Evolutionary conservation across 2,888 invertebrate species (phyloP).

Genomic region (Monopis laevigella): DNA sequence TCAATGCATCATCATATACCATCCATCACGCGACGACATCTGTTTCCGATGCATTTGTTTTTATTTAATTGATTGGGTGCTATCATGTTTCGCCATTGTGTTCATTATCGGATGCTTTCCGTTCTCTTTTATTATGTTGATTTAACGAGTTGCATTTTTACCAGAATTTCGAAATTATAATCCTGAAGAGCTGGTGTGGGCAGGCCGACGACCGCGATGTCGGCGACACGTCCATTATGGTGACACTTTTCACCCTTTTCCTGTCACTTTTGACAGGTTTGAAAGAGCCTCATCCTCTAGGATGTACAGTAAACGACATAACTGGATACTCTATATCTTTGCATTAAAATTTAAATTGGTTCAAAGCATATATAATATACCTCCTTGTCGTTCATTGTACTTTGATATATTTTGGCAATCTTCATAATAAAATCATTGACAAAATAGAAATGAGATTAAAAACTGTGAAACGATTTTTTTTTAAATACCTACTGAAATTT

Average conservation of each 20-base stretch:
- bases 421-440: no score
- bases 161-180: constrained; percentile 35
- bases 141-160: constrained; percentile 25
- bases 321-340: no score
- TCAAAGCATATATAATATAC: no score
- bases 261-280: constrained; percentile 62
- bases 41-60: constrained; percentile 9
- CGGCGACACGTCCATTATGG: constrained; percentile 65
- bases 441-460: no score
- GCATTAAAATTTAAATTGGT: no score
- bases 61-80: constrained; percentile 8
- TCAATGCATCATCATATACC: constrained; percentile 10
- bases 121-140: not conserved
- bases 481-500: no score
- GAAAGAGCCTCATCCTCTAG: constrained; percentile 57
- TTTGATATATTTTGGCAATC: no score
- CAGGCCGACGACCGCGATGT: constrained; percentile 45
- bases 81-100: constrained; percentile 2
- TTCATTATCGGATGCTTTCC: constrained; percentile 2
- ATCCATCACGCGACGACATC: constrained; percentile 7
- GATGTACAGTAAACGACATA: no score
- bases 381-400: no score
- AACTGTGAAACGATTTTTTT: no score
- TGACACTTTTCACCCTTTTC: constrained; percentile 64
- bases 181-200: constrained; percentile 44